These are phyloP conservation scores for Deroplatys truncata DNA, from an alignment of 2,888 invertebrate species.

Conservation along the genomic window DNA sequence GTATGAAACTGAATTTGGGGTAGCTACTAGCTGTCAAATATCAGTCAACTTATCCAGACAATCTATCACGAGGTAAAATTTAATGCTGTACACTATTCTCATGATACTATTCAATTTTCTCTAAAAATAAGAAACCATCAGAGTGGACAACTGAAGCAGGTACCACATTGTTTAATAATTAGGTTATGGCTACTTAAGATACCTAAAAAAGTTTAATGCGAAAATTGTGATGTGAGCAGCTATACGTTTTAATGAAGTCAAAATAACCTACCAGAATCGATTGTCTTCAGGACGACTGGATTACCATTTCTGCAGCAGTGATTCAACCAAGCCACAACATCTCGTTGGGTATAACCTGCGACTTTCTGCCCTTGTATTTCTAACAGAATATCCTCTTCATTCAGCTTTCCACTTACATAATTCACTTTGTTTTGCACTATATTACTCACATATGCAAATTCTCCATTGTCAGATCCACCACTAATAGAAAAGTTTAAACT, in stretches of 20 bases:
- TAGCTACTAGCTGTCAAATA: too few relatives aligned
- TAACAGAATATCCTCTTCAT: conserved; percentile 44
- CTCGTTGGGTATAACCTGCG: conserved; percentile 53
- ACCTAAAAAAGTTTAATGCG: too few relatives aligned
- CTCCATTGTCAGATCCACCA: conserved; percentile 50
- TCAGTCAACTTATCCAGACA: too few relatives aligned
- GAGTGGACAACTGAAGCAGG: too few relatives aligned
- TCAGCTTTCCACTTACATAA: conserved; percentile 35
- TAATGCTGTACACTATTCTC: too few relatives aligned
- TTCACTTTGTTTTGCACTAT: conserved; percentile 35
- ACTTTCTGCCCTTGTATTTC: conserved; percentile 54
- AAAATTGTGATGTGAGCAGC: background rate
- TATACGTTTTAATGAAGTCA: background rate
- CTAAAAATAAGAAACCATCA: too few relatives aligned
- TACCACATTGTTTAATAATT: background rate
- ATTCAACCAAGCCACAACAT: conserved; percentile 50
- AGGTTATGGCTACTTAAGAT: background rate
- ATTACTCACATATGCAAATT: conserved; percentile 42
- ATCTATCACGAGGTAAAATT: too few relatives aligned
- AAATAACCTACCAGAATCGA: conserved; percentile 45
- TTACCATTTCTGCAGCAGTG: conserved; percentile 51
- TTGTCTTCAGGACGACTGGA: conserved; percentile 50
- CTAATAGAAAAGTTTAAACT: conserved; percentile 43
- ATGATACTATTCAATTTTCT: too few relatives aligned
- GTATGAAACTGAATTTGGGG: too few relatives aligned